phyloP scores from a whole-genome alignment of 2,797 vertebrate genomes.

The Semotilus atromaculatus region DNA sequence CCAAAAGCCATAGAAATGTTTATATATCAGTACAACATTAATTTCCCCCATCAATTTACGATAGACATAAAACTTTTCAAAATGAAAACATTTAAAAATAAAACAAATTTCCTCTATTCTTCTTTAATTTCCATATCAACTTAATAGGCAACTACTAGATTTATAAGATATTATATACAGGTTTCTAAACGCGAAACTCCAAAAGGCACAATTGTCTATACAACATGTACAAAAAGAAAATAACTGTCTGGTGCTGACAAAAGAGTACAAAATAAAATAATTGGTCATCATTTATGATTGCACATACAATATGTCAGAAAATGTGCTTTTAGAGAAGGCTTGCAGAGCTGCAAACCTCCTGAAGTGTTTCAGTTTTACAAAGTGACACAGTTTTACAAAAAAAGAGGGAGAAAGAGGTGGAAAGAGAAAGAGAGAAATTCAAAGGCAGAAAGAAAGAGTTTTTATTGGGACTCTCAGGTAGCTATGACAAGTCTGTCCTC shows the following conservation, averaged over 20 bases:
- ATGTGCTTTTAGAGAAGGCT: slow-evolving; percentile 96
- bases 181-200: slow-evolving; percentile 93
- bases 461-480: slow-evolving; percentile 78
- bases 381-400: slow-evolving; percentile 81
- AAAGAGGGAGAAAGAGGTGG: slow-evolving; percentile 65
- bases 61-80: slow-evolving; percentile 83
- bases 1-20: slow-evolving; percentile 94
- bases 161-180: slow-evolving; percentile 93
- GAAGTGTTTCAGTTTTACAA: slow-evolving; percentile 87
- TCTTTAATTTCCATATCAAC: slow-evolving; percentile 64
- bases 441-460: slow-evolving; percentile 53
- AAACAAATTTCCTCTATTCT: slow-evolving; percentile 71
- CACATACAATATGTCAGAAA: slow-evolving; percentile 95
- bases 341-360: slow-evolving; percentile 82
- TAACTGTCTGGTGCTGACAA: slow-evolving; percentile 84
- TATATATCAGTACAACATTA: slow-evolving; percentile 96
- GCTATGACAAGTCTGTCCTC: slow-evolving; percentile 98
- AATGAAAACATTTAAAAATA: slow-evolving; percentile 81
- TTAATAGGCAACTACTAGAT: slow-evolving; percentile 89
- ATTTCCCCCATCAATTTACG: slow-evolving; percentile 80
- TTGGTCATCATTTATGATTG: slow-evolving; percentile 97
- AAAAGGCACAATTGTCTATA: slow-evolving; percentile 99
- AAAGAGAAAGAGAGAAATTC: slow-evolving; percentile 38
- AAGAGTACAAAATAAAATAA: slow-evolving; percentile 79
- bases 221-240: slow-evolving; percentile 95